Evolutionary conservation across 2,888 invertebrate species (phyloP).

Genomic region (Ormyrus labotus): DNA sequence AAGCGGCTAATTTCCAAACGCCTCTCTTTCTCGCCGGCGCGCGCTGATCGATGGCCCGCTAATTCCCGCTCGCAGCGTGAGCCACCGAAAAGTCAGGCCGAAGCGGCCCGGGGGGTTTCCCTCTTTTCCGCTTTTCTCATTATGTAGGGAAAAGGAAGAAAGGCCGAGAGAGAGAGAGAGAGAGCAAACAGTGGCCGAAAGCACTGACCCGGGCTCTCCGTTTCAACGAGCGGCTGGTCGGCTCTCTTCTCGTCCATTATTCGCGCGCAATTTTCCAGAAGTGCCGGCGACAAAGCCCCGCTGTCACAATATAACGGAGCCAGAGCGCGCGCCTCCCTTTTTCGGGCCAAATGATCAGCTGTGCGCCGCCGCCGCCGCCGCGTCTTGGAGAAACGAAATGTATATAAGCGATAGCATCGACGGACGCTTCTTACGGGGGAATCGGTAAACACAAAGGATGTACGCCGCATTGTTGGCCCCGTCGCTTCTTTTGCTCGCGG

Average conservation of each 20-base stretch:
- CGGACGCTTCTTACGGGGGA: slow-evolving; percentile 31
- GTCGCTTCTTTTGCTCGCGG: slow-evolving; percentile 50
- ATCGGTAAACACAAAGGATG: slow-evolving; percentile 43
- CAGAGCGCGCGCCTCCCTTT: not conserved
- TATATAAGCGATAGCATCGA: slow-evolving; percentile 18
- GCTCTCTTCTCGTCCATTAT: slow-evolving; percentile 57
- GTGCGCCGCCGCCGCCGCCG: not conserved
- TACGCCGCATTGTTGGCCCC: slow-evolving; percentile 53
- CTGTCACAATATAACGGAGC: slow-evolving; percentile 68
- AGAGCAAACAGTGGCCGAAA: slow-evolving; percentile 19
- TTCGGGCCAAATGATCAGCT: slow-evolving; percentile 26
- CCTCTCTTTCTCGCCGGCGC: not conserved
- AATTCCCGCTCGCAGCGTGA: slow-evolving; percentile 38
- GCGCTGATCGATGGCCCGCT: slow-evolving; percentile 42
- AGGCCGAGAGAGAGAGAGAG: not conserved
- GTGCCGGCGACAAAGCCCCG: slow-evolving; percentile 67
- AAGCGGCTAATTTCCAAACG: slow-evolving; percentile 33
- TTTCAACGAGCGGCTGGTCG: not conserved
- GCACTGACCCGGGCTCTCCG: slow-evolving; percentile 33
- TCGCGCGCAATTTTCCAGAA: slow-evolving; percentile 70
- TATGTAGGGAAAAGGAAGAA: slow-evolving; percentile 25
- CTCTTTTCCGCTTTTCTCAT: slow-evolving; percentile 15
- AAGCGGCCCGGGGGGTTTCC: not conserved
- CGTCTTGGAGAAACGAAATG: not conserved
- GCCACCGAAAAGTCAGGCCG: slow-evolving; percentile 45